Percentiles rank a stretch among this genome's conserved stretches.
These are phyloP conservation scores for Trichopoda pennipes DNA, from an alignment of 2,888 invertebrate genomes.

Conservation along the genomic window DNA sequence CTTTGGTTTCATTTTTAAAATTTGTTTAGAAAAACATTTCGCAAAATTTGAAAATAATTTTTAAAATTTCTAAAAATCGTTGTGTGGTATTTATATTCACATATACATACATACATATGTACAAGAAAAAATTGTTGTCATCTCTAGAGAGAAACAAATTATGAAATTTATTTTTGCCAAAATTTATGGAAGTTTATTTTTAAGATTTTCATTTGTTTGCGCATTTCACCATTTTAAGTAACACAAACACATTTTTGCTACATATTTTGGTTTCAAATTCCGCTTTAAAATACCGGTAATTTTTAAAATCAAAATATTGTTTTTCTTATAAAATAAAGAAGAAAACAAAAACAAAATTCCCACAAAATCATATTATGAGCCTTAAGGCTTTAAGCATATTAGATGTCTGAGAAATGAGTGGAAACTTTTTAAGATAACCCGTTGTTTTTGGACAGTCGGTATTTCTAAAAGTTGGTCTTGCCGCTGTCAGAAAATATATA, in stretches of 20 bases:
- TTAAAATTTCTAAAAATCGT: not conserved
- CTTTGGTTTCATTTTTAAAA: slow-evolving; percentile 41
- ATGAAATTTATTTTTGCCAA: slow-evolving; percentile 22
- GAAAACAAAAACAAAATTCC: no score
- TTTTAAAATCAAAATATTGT: no score
- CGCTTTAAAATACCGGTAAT: not conserved
- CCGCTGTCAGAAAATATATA: no score
- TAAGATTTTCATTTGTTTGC: not conserved
- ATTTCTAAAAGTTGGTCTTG: no score
- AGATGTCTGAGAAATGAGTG: no score
- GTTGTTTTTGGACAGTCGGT: no score
- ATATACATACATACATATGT: not conserved
- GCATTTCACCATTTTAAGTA: slow-evolving; percentile 6
- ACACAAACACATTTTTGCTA: not conserved
- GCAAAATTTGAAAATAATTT: slow-evolving; percentile 33
- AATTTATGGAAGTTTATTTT: slow-evolving; percentile 49
- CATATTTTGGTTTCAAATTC: slow-evolving; percentile 5
- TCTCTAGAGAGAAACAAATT: slow-evolving; percentile 14
- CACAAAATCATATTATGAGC: no score
- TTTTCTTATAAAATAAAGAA: no score
- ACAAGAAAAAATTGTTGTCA: slow-evolving; percentile 3
- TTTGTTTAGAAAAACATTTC: slow-evolving; percentile 1
- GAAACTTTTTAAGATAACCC: no score
- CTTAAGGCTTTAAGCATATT: no score
- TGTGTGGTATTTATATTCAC: not conserved